Evolutionary conservation across 2,113 vertebrate species (phyloP).

Genomic region (Euleptes europaea): DNA sequence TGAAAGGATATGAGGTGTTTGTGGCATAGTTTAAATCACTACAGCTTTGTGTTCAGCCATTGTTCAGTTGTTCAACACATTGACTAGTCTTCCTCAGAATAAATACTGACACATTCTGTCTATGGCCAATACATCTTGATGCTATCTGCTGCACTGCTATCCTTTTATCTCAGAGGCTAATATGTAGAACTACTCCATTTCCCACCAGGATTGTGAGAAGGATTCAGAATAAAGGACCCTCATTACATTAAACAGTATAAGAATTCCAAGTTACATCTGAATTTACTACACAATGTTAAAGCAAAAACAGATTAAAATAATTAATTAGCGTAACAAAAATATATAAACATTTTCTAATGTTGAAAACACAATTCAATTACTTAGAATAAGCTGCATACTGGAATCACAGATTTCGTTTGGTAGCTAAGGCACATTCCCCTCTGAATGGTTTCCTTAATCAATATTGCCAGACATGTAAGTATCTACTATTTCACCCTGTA

Average conservation of each 20-base stretch:
- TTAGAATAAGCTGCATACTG: background rate
- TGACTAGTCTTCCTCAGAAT: background rate
- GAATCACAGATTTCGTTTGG: slow-evolving; percentile 19
- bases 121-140: background rate
- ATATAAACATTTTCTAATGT: background rate
- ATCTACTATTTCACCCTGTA: slow-evolving; percentile 55
- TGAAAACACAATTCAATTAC: background rate
- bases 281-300: background rate
- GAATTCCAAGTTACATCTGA: background rate
- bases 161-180: background rate
- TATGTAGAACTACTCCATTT: background rate
- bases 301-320: background rate
- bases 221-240: background rate
- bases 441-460: slow-evolving; percentile 42
- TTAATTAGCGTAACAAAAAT: background rate
- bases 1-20: too few relatives aligned
- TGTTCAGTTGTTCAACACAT: background rate
- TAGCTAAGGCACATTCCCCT: slow-evolving; percentile 25
- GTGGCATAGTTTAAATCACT: background rate
- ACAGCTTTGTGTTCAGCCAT: background rate
- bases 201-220: background rate
- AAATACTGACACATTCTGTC: too few relatives aligned
- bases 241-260: background rate
- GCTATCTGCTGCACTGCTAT: too few relatives aligned
- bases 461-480: slow-evolving; percentile 36